Evolutionary conservation across 1,140 invertebrate genomes (phyloP).

Genomic region (Antheraea pernyi): DNA sequence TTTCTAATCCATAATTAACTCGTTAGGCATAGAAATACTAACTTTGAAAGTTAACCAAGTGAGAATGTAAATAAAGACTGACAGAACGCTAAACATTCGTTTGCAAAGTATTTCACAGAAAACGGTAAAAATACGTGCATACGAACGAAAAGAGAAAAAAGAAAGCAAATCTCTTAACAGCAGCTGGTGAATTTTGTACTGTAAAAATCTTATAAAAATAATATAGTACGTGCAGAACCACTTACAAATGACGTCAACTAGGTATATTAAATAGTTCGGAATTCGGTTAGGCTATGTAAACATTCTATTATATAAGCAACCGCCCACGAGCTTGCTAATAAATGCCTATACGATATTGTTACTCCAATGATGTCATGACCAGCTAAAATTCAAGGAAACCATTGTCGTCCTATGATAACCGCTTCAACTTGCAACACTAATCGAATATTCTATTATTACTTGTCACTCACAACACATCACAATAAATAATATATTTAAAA

Average conservation of each 20-base stretch:
- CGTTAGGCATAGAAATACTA: too few species aligned
- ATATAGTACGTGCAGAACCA: neutral
- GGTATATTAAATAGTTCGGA: neutral
- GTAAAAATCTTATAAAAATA: neutral
- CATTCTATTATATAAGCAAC: neutral
- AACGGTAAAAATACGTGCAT: too few species aligned
- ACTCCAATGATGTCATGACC: neutral
- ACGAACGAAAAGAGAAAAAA: too few species aligned
- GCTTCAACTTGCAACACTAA: neutral
- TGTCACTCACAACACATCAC: too few species aligned
- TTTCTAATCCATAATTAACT: too few species aligned
- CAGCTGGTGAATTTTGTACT: neutral
- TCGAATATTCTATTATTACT: neutral
- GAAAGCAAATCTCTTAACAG: too few species aligned
- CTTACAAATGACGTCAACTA: neutral
- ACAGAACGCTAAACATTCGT: too few species aligned
- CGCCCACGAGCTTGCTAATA: neutral
- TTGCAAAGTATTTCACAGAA: too few species aligned
- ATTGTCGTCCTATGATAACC: neutral
- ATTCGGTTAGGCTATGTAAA: conserved; percentile 1
- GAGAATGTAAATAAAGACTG: too few species aligned
- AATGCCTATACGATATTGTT: neutral
- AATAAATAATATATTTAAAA: too few species aligned
- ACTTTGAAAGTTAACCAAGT: too few species aligned
- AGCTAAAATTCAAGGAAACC: neutral